Base-by-base conservation (phyloP, 2,113 vertebrate genomes). In the Mormoops blainvillei region DNA sequence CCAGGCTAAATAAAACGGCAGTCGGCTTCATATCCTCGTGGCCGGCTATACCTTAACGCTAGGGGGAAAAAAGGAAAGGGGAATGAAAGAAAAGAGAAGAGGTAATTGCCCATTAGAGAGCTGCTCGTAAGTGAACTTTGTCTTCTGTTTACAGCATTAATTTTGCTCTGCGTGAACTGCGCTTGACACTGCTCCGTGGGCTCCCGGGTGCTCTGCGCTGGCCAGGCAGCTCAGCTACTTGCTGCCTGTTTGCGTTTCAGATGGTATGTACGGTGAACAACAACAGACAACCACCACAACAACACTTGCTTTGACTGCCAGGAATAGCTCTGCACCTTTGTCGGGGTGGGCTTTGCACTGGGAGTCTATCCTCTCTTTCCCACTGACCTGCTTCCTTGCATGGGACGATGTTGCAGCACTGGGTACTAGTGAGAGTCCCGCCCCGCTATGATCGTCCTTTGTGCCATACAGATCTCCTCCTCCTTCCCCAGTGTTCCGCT, bases 91-190 rank as follows among this genome's bases (percentile, higher is more conserved):
- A 97, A 43, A 95, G 96, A 96, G 97, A 97, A 96, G 97, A 92
- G 98, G 94, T 89, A 98, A 97, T 98, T 97, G 93, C 90, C 97
- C 97, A 95, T 98, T 97, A 97, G 97, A 96, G 97, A 97, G 97
- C 3, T 95, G 97, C 96, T 98, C 80, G 20, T 16, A 89, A 94
- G 92, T 97, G 98, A 98, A 98, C 98, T 97, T 96, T 91, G 95
- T 3, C 96, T 2, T 0, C 95, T 71, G 83, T 96, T 97, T 89
- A 91, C 96, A 95, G 96, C 96, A 89, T 98, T 97, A 96, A 97
- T 98, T 98, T 98, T 97, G 96, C 96, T 97, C 96, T n/a, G 41
- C 52, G 93, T 98, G 98, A 98, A 98, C 97, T 76, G 67, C 96
- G 93, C 95, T 98, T 98, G 98, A 98, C 97, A 96, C 81, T 0